Percentiles rank a stretch among this genome's conserved stretches.
Conservation (phyloP, 1,140 invertebrate genomes). For the Pantala flavescens region DNA sequence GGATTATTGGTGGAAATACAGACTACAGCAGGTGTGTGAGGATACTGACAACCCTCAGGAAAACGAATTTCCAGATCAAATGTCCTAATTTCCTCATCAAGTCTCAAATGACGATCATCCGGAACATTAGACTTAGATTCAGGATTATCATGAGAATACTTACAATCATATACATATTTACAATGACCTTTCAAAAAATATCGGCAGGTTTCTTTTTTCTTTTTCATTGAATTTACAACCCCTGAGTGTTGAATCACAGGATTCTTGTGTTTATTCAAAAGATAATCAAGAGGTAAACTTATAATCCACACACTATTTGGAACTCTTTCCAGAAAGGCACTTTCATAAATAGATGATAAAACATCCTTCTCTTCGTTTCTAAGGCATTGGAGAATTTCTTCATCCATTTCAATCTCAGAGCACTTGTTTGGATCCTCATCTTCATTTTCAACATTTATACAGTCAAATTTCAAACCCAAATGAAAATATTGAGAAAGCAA, state of each 20-base stretch:
- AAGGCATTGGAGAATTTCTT: slow-evolving; percentile 40
- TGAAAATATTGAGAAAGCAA: slow-evolving; percentile 58
- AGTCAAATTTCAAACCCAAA: slow-evolving; percentile 28
- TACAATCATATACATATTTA: slow-evolving; percentile 56
- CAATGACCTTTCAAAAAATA: slow-evolving; percentile 55
- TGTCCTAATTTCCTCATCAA: slow-evolving; percentile 27
- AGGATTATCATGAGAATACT: slow-evolving; percentile 51
- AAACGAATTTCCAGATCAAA: slow-evolving; percentile 64
- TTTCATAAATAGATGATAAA: slow-evolving; percentile 61
- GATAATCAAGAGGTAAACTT: slow-evolving; percentile 52
- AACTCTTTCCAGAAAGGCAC: slow-evolving; percentile 52
- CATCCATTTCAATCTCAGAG: neutral
- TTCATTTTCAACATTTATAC: slow-evolving; percentile 25
- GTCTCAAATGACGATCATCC: slow-evolving; percentile 31
- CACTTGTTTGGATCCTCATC: slow-evolving; percentile 30
- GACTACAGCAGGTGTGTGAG: slow-evolving; percentile 55
- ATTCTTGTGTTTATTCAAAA: slow-evolving; percentile 44
- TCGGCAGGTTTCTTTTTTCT: slow-evolving; percentile 52
- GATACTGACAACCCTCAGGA: slow-evolving; percentile 52
- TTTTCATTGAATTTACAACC: slow-evolving; percentile 29
- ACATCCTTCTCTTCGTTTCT: slow-evolving; percentile 56
- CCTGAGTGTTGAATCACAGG: slow-evolving; percentile 35
- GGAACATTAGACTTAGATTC: slow-evolving; percentile 30
- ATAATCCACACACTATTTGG: slow-evolving; percentile 52
- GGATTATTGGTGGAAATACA: slow-evolving; percentile 48